Percentiles rank a stretch among this genome's conserved stretches.
These are phyloP conservation scores for Lepilemur septentrionalis DNA, from an alignment of 2,797 vertebrate species.

Conservation along the genomic window DNA sequence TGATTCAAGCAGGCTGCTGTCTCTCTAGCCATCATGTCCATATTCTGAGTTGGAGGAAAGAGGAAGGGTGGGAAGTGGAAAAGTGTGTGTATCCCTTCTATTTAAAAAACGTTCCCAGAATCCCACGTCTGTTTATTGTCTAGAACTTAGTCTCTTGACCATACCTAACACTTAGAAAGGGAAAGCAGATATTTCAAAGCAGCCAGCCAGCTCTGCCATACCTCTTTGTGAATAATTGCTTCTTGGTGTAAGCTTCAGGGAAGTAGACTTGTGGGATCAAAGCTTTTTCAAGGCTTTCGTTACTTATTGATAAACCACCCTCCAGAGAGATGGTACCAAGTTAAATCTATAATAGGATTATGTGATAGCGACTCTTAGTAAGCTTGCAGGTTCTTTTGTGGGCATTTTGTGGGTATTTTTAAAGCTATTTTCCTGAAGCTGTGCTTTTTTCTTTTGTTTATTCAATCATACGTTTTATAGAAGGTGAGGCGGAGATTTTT, in stretches of 20 bases:
- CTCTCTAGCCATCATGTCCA: background rate
- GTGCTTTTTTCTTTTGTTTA: background rate
- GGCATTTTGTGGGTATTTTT: background rate
- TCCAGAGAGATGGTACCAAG: background rate
- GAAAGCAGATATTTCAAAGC: background rate
- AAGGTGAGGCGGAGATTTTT: background rate
- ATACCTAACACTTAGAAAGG: background rate
- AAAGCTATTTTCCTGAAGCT: background rate
- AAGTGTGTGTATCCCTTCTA: background rate
- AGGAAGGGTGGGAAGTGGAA: background rate
- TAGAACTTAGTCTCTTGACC: background rate
- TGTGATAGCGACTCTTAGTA: background rate
- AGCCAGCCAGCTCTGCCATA: background rate
- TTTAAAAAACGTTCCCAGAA: background rate
- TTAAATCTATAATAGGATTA: background rate
- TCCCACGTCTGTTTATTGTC: background rate
- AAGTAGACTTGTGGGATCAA: background rate
- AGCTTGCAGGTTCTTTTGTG: background rate
- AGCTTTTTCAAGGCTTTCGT: background rate
- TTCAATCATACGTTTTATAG: background rate
- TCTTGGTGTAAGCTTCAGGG: background rate
- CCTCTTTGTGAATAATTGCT: background rate
- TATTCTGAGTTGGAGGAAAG: background rate
- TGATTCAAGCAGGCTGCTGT: background rate
- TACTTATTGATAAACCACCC: background rate